Percentiles rank a stretch among this genome's conserved stretches.
Evolutionary conservation across 2,797 vertebrate genomes (phyloP).

Genomic region (Micrastur ruficollis): DNA sequence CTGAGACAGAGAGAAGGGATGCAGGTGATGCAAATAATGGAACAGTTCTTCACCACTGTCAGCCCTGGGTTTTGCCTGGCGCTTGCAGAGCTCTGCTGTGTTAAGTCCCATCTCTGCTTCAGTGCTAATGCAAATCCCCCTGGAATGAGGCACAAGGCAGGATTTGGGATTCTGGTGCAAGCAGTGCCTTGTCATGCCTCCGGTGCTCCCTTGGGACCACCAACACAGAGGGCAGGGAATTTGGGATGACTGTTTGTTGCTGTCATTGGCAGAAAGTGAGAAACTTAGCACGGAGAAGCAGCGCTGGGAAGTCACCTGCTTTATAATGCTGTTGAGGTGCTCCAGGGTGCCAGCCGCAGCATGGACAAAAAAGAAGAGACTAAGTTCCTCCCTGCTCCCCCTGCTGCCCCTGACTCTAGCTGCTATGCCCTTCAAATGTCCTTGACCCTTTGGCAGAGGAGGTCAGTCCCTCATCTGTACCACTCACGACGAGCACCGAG

Average conservation of each 20-base stretch:
- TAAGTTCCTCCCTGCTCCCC: not conserved
- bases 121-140: not conserved
- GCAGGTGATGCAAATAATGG: not conserved
- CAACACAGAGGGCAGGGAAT: accelerated
- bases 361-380: not conserved
- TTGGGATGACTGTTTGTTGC: not conserved
- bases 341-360: not conserved
- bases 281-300: accelerated
- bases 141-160: not conserved
- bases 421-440: constrained; percentile 31
- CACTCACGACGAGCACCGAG: not conserved
- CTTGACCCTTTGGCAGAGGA: constrained; percentile 54
- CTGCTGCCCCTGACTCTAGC: not conserved
- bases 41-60: not conserved
- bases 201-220: accelerated
- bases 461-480: constrained; percentile 60
- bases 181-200: not conserved
- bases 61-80: not conserved
- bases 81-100: not conserved
- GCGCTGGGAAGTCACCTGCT: not conserved
- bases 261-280: not conserved
- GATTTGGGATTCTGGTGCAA: not conserved
- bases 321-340: accelerated
- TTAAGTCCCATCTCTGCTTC: not conserved
- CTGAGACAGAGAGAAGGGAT: not conserved